phyloP scores from a whole-genome alignment of 2,888 invertebrate genomes.

The Spicauda simplicius region DNA sequence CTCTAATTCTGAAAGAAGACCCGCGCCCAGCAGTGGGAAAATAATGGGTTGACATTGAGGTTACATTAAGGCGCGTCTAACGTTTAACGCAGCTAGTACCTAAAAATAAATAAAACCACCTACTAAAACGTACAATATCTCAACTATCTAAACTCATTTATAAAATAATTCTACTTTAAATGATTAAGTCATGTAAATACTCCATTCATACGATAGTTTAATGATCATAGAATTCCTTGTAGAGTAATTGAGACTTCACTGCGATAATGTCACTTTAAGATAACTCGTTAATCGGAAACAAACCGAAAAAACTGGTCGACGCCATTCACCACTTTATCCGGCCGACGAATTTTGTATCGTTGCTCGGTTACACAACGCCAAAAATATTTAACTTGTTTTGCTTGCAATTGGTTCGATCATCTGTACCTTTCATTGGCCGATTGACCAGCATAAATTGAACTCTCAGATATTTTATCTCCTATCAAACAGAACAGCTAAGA shows the following conservation, averaged over 20 bases:
- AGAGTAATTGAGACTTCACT: background rate
- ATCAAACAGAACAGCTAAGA: background rate
- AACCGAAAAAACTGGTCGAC: slow-evolving; percentile 55
- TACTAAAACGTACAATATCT: no score
- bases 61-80: no score
- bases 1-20: no score
- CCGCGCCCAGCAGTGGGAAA: no score
- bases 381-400: slow-evolving; percentile 63
- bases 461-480: background rate
- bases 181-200: no score
- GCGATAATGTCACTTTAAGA: background rate
- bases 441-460: slow-evolving; percentile 39
- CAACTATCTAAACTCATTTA: no score
- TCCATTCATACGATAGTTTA: no score
- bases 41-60: no score
- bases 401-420: slow-evolving; percentile 46
- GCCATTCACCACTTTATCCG: slow-evolving; percentile 65
- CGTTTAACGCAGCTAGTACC: no score
- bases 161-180: no score
- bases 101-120: no score
- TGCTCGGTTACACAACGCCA: slow-evolving; percentile 63
- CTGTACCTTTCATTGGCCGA: slow-evolving; percentile 47
- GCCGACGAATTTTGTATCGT: slow-evolving; percentile 55
- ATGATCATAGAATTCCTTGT: background rate
- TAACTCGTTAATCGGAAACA: slow-evolving; percentile 47